Conservation (phyloP, 53 echinoderm and acorn worm genomes). For the Echinarachnius parma region DNA sequence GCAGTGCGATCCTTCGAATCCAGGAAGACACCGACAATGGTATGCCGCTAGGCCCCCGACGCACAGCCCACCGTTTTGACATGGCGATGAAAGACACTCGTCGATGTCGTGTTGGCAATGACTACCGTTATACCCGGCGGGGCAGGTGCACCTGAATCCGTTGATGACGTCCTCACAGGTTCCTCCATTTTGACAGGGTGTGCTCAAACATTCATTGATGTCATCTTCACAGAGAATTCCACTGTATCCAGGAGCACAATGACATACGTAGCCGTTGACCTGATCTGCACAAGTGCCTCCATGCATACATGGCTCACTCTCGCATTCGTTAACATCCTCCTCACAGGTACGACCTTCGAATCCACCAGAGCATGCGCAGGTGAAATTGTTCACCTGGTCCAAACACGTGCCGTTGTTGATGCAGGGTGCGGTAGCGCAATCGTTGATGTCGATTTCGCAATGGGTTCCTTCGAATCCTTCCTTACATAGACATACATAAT, state of each 20-base stretch:
- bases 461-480: not conserved
- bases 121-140: conserved; percentile 2
- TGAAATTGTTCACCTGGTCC: conserved; percentile 4
- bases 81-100: conserved; percentile 6
- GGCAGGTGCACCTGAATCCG: conserved; percentile 4
- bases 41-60: conserved; percentile 11
- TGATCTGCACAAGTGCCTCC: conserved; percentile 13
- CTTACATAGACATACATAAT: conserved; percentile 11
- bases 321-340: conserved; percentile 10
- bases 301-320: conserved; percentile 4
- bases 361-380: not conserved
- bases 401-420: conserved; percentile 14
- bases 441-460: conserved; percentile 26
- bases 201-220: conserved; percentile 16
- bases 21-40: conserved; percentile 19
- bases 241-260: conserved; percentile 6
- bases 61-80: conserved; percentile 20
- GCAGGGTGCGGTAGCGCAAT: conserved; percentile 10
- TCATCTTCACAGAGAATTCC: conserved; percentile 6
- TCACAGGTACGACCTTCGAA: conserved; percentile 2
- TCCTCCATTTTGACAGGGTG: conserved; percentile 23
- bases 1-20: conserved; percentile 21
- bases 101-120: conserved; percentile 12
- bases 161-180: conserved; percentile 19
- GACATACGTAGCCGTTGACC: conserved; percentile 2